A percentile compares a stretch with the other conserved stretches of the same genome.
These are phyloP conservation scores for Temnothorax rugatulus DNA, from an alignment of 2,888 invertebrate species.

Conservation along the genomic window DNA sequence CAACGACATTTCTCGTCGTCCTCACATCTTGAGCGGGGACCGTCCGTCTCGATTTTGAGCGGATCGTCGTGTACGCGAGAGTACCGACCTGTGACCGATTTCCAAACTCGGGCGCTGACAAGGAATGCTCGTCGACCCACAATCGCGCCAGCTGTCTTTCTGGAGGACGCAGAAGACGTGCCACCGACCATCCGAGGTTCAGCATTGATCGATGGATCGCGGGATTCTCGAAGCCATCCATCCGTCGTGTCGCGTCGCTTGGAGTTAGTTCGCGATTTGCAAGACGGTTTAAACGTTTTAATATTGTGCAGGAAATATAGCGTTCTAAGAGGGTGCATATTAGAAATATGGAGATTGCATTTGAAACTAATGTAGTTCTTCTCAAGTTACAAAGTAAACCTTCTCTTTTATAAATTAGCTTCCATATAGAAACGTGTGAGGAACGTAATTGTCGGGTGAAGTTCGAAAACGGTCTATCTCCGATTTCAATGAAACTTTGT, in stretches of 20 bases:
- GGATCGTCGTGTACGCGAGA: slow-evolving; percentile 6
- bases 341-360: neutral
- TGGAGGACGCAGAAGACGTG: slow-evolving; percentile 31
- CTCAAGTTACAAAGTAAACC: neutral
- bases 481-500: no score
- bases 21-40: neutral
- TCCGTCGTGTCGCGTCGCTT: slow-evolving; percentile 10
- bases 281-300: no score
- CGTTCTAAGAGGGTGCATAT: neutral
- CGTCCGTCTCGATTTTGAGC: slow-evolving; percentile 16
- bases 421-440: no score
- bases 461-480: no score
- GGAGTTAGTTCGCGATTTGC: slow-evolving; percentile 22
- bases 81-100: slow-evolving; percentile 42
- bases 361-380: neutral
- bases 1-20: slow-evolving; percentile 3
- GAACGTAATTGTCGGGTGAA: no score
- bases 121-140: slow-evolving; percentile 47
- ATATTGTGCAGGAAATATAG: no score
- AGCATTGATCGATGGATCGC: slow-evolving; percentile 60
- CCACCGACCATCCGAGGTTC: slow-evolving; percentile 43
- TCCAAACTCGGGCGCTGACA: slow-evolving; percentile 44
- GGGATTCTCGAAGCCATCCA: slow-evolving; percentile 35
- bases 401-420: neutral
- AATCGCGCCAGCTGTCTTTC: slow-evolving; percentile 49